phyloP scores from a whole-genome alignment of 2,113 vertebrate species.

The Bos javanicus region DNA sequence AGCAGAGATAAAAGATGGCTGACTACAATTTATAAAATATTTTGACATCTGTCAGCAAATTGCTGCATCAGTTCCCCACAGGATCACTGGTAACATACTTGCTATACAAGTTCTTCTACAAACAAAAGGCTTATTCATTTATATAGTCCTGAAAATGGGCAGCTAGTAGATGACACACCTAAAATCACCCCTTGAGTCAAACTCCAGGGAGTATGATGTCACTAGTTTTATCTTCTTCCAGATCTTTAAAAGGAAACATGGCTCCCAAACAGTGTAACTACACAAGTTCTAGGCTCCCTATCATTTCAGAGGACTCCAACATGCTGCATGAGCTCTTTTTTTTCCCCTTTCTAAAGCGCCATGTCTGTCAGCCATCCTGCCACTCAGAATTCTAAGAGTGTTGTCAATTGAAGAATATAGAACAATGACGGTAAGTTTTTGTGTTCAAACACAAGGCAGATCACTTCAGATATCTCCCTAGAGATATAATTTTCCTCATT shows the following conservation, averaged over 20 bases:
- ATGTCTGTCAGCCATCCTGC: conserved; percentile 35
- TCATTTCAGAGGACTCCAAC: conserved; percentile 17
- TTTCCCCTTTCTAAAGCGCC: conserved; percentile 31
- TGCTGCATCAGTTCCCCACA: conserved; percentile 41
- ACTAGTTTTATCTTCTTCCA: conserved; percentile 48
- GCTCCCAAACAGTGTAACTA: conserved; percentile 30
- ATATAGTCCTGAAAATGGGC: conserved; percentile 56
- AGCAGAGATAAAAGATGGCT: not conserved
- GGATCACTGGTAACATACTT: conserved; percentile 24
- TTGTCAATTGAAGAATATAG: not conserved
- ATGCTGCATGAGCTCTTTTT: not conserved
- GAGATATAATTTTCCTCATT: not conserved
- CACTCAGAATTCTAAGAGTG: conserved; percentile 44
- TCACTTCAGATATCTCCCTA: conserved; percentile 9
- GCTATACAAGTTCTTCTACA: conserved; percentile 44
- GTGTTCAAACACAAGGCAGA: conserved; percentile 43
- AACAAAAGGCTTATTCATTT: conserved; percentile 53
- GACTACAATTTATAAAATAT: conserved; percentile 34
- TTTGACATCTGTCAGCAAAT: conserved; percentile 58
- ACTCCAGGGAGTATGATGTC: conserved; percentile 47
- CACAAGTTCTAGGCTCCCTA: conserved; percentile 13
- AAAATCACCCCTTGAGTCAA: conserved; percentile 34
- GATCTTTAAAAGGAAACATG: conserved; percentile 58
- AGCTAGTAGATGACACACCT: conserved; percentile 25
- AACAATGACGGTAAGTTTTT: not conserved